Evolutionary conservation across 2,113 vertebrate species (phyloP).

Genomic region (Nestor notabilis): DNA sequence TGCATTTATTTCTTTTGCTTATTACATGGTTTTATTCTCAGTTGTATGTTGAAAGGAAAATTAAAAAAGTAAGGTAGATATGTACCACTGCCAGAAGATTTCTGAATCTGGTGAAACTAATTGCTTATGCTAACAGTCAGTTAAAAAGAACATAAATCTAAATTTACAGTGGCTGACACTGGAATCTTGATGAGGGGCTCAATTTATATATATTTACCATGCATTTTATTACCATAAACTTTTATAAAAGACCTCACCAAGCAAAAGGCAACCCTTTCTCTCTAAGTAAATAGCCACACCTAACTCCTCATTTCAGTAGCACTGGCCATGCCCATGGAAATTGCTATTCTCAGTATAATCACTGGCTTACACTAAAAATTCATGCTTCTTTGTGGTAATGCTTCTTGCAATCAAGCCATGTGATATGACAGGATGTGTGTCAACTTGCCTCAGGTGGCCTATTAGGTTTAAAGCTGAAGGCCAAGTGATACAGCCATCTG

Average conservation of each 20-base stretch:
- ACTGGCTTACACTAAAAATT: neutral
- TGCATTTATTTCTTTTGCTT: neutral
- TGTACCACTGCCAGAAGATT: neutral
- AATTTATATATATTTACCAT: neutral
- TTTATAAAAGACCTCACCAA: neutral
- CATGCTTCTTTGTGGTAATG: neutral
- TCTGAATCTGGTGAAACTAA: neutral
- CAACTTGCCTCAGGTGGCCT: conserved; percentile 1
- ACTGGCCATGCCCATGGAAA: neutral
- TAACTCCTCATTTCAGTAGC: neutral
- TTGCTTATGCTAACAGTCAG: neutral
- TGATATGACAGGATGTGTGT: neutral
- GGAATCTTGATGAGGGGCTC: neutral
- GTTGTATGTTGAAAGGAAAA: neutral
- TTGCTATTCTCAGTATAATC: neutral
- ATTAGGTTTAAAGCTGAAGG: conserved; percentile 29
- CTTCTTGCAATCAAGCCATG: neutral
- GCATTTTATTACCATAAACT: neutral
- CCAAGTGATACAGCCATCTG: neutral
- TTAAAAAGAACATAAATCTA: conserved; percentile 31
- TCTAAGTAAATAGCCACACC: neutral
- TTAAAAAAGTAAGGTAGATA: neutral
- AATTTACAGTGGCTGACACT: conserved; percentile 23
- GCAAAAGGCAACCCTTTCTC: neutral
- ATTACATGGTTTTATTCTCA: neutral